Evolutionary conservation across 1,140 invertebrate genomes (phyloP).

Genomic region (Neodiprion fabricii): DNA sequence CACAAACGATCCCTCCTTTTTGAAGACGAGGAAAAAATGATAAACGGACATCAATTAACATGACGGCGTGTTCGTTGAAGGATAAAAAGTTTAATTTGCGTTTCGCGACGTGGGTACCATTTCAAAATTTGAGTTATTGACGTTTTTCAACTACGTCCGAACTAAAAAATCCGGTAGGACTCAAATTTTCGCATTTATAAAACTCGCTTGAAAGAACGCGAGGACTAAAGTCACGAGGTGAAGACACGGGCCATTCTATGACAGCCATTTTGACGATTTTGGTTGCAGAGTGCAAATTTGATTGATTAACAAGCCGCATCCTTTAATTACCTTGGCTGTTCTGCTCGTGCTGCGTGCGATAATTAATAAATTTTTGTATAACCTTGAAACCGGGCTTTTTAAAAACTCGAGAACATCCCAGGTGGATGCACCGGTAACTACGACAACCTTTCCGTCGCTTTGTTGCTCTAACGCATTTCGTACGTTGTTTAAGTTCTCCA

Average conservation of each 20-base stretch:
- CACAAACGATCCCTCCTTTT: slow-evolving; percentile 70
- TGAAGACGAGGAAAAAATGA: slow-evolving; percentile 30
- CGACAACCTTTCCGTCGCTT: slow-evolving; percentile 65
- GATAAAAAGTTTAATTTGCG: neutral
- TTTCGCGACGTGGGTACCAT: neutral
- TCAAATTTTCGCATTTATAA: too few species aligned
- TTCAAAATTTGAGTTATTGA: slow-evolving; percentile 1
- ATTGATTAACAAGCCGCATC: slow-evolving; percentile 21
- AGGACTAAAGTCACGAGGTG: too few species aligned
- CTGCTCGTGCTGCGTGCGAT: slow-evolving; percentile 58
- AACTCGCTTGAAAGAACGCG: too few species aligned
- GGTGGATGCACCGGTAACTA: slow-evolving; percentile 70
- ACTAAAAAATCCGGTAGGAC: too few species aligned
- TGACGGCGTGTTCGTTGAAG: slow-evolving; percentile 2
- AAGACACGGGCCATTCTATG: too few species aligned
- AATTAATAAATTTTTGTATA: slow-evolving; percentile 72
- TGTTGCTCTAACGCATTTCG: slow-evolving; percentile 66
- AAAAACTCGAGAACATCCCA: slow-evolving; percentile 76
- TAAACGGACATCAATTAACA: slow-evolving; percentile 10
- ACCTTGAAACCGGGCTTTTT: slow-evolving; percentile 64
- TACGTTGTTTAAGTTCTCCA: slow-evolving; percentile 66
- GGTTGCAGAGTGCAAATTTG: neutral
- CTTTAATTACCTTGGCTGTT: slow-evolving; percentile 37
- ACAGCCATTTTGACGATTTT: too few species aligned
- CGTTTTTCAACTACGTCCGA: too few species aligned